phyloP scores from a whole-genome alignment of 2,797 vertebrate genomes.

The Anabas testudineus region DNA sequence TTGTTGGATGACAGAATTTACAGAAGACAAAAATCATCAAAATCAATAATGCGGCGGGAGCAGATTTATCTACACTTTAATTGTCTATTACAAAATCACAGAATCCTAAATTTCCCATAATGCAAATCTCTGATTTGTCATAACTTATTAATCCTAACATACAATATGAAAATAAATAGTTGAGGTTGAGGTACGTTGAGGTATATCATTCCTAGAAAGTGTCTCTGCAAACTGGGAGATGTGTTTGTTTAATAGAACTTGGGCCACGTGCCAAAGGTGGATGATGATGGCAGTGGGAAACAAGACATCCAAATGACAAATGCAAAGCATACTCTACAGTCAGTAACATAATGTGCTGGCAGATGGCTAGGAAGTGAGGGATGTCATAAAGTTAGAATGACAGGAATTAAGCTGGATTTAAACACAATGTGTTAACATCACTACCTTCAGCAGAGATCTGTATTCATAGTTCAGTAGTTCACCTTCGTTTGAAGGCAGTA shows the following conservation, averaged over 20 bases:
- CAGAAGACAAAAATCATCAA: too few species aligned
- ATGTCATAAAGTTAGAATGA: neutral
- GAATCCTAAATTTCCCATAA: too few species aligned
- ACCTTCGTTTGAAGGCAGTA: neutral
- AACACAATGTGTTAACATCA: neutral
- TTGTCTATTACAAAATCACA: too few species aligned
- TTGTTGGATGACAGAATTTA: neutral
- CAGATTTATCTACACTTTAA: too few species aligned
- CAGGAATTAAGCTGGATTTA: neutral
- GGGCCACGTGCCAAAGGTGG: neutral
- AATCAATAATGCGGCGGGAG: too few species aligned
- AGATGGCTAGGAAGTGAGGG: neutral
- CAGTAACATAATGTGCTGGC: neutral
- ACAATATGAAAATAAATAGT: neutral
- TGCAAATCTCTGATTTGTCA: too few species aligned
- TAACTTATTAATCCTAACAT: neutral
- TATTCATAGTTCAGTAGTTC: neutral
- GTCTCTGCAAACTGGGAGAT: neutral
- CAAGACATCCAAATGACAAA: neutral
- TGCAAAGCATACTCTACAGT: neutral
- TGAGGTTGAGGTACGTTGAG: too few species aligned
- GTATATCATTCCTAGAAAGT: neutral
- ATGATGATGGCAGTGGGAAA: neutral
- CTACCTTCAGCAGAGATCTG: neutral
- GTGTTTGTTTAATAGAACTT: neutral